A percentile compares a stretch with the other conserved stretches of the same genome.
These are phyloP conservation scores for Corvus hawaiiensis DNA, from an alignment of 2,113 vertebrate genomes.

Conservation along the genomic window DNA sequence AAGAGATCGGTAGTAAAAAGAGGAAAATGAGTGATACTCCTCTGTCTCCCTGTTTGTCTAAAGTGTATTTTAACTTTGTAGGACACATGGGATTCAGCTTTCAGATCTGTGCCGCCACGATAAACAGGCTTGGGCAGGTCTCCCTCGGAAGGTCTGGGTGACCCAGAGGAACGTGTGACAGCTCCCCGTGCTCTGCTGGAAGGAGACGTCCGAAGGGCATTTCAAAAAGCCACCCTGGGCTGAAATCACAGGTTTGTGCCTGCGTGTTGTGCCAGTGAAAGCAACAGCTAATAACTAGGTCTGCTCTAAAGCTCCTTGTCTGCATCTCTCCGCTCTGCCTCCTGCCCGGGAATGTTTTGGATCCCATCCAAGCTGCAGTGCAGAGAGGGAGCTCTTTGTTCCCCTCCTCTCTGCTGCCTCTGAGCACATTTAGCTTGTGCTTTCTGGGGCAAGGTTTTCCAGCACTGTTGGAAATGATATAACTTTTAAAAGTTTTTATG, in stretches of 20 bases:
- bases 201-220: background rate
- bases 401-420: background rate
- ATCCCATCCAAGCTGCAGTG: slow-evolving; percentile 50
- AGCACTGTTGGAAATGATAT: background rate
- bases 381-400: slow-evolving; percentile 52
- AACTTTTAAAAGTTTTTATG: background rate
- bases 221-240: background rate
- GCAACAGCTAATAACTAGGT: background rate
- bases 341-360: background rate
- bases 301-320: slow-evolving; percentile 13
- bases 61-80: background rate
- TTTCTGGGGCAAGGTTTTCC: background rate
- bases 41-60: background rate
- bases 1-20: background rate
- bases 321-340: background rate
- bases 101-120: background rate
- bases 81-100: background rate
- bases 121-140: background rate
- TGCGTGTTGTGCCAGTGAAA: background rate
- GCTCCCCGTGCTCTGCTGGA: background rate
- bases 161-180: background rate
- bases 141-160: background rate
- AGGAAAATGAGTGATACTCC: background rate
- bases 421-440: background rate
- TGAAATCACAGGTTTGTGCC: background rate